phyloP scores from a whole-genome alignment of 2,113 vertebrate genomes.

The Grallaria varia region DNA sequence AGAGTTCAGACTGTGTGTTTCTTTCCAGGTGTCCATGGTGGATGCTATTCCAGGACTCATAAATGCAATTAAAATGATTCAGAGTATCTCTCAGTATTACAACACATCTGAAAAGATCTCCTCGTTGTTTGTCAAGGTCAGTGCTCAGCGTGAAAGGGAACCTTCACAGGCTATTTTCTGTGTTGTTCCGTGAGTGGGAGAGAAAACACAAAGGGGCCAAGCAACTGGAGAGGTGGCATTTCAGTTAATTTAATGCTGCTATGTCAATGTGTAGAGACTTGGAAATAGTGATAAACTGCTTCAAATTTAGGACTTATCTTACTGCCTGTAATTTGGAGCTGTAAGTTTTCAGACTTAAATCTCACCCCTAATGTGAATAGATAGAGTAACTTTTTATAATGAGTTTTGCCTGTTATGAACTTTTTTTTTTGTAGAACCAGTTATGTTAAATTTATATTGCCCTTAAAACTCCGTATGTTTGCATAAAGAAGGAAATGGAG shows the following conservation, averaged over 20 bases:
- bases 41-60: conserved; percentile 89
- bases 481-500: background rate
- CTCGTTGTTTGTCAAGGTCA: conserved; percentile 92
- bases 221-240: background rate
- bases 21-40: conserved; percentile 86
- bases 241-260: background rate
- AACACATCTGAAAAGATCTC: conserved; percentile 95
- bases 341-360: background rate
- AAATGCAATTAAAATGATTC: conserved; percentile 91
- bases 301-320: background rate
- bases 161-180: background rate
- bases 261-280: background rate
- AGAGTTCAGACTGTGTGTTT: background rate
- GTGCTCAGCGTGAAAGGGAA: background rate
- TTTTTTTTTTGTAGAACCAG: background rate
- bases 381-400: background rate
- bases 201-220: background rate
- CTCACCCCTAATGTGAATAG: background rate
- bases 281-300: background rate
- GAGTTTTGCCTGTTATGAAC: background rate
- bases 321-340: background rate
- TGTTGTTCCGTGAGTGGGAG: background rate
- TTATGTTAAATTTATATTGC: background rate
- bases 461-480: background rate
- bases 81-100: conserved; percentile 89